Evolutionary conservation across 2,113 vertebrate genomes (phyloP).

Genomic region (Mystacornis crossleyi): DNA sequence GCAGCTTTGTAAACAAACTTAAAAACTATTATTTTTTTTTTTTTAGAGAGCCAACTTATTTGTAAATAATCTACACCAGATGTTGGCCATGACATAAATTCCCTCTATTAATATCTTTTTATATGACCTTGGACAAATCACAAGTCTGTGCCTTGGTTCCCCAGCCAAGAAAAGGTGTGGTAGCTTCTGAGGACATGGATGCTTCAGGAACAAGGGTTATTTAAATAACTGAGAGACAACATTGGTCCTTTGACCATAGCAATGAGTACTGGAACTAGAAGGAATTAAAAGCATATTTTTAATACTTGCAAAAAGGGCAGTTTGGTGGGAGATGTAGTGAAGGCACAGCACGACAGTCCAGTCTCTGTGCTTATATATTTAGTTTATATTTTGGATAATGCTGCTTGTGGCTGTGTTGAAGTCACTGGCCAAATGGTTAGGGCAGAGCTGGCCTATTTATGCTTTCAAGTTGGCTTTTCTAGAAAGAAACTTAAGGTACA

Average conservation of each 20-base stretch:
- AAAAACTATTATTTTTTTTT: background rate
- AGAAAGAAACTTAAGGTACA: background rate
- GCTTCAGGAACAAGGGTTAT: background rate
- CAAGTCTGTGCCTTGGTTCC: background rate
- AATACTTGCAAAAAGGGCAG: background rate
- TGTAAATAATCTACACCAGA: conserved; percentile 59
- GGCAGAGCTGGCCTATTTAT: background rate
- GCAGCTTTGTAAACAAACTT: conserved; percentile 50
- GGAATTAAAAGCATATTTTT: background rate
- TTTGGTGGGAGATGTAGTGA: background rate
- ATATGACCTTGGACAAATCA: background rate
- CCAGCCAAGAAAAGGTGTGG: background rate
- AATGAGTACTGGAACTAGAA: background rate
- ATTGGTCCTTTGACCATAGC: background rate
- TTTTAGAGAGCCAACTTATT: conserved; percentile 9
- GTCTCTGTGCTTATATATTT: background rate
- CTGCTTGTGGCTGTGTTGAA: background rate
- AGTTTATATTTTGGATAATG: background rate
- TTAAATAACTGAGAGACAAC: background rate
- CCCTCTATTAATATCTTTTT: conserved; percentile 36
- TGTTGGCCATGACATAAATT: conserved; percentile 13
- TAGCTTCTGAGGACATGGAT: conserved; percentile 10
- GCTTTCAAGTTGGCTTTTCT: background rate
- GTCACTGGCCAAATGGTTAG: background rate
- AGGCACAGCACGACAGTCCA: background rate